These are phyloP conservation scores for Ophion ventricosus DNA, from an alignment of 2,888 invertebrate genomes.

Conservation along the genomic window DNA sequence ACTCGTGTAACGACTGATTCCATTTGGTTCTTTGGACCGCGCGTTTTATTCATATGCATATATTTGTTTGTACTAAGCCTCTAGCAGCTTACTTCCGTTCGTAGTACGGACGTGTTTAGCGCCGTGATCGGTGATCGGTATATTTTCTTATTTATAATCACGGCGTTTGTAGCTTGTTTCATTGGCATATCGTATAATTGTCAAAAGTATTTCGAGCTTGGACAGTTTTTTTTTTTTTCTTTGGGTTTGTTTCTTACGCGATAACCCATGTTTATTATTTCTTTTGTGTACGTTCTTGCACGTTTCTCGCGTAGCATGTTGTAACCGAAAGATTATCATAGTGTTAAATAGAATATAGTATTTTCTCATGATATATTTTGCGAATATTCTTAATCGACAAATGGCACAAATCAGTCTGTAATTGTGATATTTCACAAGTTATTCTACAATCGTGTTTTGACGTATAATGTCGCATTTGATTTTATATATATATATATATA, in stretches of 20 bases:
- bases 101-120: neutral
- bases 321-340: slow-evolving; percentile 11
- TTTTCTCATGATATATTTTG: neutral
- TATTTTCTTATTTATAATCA: slow-evolving; percentile 10
- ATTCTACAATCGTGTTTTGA: neutral
- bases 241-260: too few relatives aligned
- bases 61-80: slow-evolving; percentile 1
- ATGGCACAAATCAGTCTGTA: neutral
- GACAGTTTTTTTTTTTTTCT: too few relatives aligned
- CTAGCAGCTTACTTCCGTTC: neutral
- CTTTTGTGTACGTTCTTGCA: too few relatives aligned
- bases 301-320: too few relatives aligned
- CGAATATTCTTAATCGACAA: neutral
- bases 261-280: too few relatives aligned
- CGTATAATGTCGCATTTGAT: slow-evolving; percentile 11
- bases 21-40: slow-evolving; percentile 9
- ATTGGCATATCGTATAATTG: neutral
- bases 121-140: slow-evolving; percentile 9
- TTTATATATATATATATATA: too few relatives aligned
- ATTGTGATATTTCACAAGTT: neutral
- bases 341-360: slow-evolving; percentile 22
- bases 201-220: neutral
- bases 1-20: neutral
- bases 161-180: neutral
- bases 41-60: slow-evolving; percentile 2